Base-by-base conservation (phyloP, 2,888 invertebrate genomes). In the Agonum fuliginosum region DNA sequence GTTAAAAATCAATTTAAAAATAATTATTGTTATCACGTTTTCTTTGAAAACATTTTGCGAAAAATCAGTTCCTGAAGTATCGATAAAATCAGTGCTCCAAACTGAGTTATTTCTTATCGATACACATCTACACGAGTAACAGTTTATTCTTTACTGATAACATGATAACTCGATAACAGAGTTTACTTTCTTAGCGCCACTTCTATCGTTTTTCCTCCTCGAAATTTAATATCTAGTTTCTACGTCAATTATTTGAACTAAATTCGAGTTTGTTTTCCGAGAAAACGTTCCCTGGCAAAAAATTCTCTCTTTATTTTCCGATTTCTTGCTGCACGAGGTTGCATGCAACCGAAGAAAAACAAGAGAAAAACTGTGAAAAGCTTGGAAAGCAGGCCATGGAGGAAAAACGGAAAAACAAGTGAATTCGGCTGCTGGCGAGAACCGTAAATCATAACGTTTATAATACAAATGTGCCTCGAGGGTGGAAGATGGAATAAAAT, bases 361-460 rank as follows among this genome's bases (percentile, higher is more conserved):
- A 62, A 30, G 30, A n/a, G 12, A 62, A 62, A 30, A 62, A 62
- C 58, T 30, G 46, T 46, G 17, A 10, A 14, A 24, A 24, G 54
- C 1, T n/a, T n/a, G 24, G 54, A 54, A 54, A 62, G 58, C 58
- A 62, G 58, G 54, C 12, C 14, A 27, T 20, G 48, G 20, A 48
- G 12, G 54, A 54, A 54, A 54, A 37, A 37, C 37, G 10, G 46
- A 17, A 14, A 46, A 62, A 62, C 30, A 62, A 62, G 30, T 62
- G 58, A 30, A 62, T 62, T 34, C 12, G n/a, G 48, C n/a, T 24
- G 48, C n/a, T 24, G 17, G 12, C 12, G 6, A 4, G 30, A 62
- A 62, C 48, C 70, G 70, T 70, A 70, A 70, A 70, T 70, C 70
- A 70, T 70, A 70, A 46, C 48, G 70, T 46, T 70, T 70, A 70